Conservation (phyloP, 2,888 invertebrate genomes). For the Patella pellucida region DNA sequence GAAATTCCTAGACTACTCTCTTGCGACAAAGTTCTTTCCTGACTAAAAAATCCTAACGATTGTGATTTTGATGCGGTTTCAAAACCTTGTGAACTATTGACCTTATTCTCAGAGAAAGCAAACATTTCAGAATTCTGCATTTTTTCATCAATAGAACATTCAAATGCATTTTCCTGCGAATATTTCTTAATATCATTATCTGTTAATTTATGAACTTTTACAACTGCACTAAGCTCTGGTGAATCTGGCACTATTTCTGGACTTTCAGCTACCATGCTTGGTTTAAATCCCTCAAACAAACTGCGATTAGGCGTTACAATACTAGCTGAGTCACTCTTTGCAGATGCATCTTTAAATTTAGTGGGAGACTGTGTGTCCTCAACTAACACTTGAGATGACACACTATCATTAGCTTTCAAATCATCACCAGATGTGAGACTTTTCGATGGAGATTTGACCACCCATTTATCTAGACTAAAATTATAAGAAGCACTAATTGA, state of each 20-base stretch:
- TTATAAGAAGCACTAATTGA: constrained; percentile 26
- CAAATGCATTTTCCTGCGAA: not conserved
- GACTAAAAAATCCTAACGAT: constrained; percentile 3
- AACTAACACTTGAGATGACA: constrained; percentile 42
- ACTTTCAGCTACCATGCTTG: not conserved
- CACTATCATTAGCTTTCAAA: not conserved
- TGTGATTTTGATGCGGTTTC: not conserved
- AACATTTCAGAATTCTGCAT: not conserved
- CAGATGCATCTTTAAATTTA: constrained; percentile 31
- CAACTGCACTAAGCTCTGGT: not conserved
- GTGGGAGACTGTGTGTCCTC: constrained; percentile 61
- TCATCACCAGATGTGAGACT: not conserved
- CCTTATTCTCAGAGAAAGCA: not conserved
- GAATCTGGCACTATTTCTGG: not conserved
- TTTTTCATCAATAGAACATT: too few species aligned
- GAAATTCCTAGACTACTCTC: too few species aligned
- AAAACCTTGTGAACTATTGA: not conserved
- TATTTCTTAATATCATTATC: not conserved
- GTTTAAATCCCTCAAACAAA: not conserved
- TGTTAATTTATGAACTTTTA: constrained; percentile 2
- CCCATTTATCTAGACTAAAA: constrained; percentile 46
- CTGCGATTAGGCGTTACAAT: not conserved
- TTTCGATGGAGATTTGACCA: constrained; percentile 43
- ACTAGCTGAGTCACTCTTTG: not conserved
- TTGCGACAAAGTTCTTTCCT: not conserved